A percentile compares a stretch with the other conserved stretches of the same genome.
Evolutionary conservation across 1,140 invertebrate species (phyloP).

Genomic region (Popillia japonica): DNA sequence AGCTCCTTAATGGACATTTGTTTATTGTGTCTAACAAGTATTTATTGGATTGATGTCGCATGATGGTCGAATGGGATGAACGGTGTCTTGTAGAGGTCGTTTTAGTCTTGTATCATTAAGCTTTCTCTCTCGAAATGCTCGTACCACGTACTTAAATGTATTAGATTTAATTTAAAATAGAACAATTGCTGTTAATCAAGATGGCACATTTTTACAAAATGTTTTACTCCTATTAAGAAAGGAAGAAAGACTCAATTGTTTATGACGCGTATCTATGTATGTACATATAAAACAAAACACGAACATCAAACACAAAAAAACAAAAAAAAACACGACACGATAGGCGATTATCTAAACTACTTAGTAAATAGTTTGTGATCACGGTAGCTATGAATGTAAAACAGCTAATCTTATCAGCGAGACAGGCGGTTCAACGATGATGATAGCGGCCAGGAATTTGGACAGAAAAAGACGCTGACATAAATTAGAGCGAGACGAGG

Average conservation of each 20-base stretch:
- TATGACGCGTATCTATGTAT: neutral
- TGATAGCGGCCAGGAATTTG: constrained; percentile 53
- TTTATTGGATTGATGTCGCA: constrained; percentile 35
- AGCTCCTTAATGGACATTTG: constrained; percentile 44
- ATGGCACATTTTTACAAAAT: too few species aligned
- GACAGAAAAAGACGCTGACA: constrained; percentile 40
- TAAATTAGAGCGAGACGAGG: constrained; percentile 29
- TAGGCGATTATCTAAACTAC: constrained; percentile 51
- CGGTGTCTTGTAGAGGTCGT: neutral
- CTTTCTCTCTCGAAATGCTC: neutral
- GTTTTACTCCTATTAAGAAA: too few species aligned
- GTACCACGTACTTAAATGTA: neutral
- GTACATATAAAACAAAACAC: constrained; percentile 4
- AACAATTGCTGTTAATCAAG: too few species aligned
- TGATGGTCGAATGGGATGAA: neutral
- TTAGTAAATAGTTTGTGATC: constrained; percentile 54
- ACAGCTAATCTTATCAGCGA: constrained; percentile 55
- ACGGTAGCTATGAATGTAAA: constrained; percentile 53
- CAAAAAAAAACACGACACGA: neutral
- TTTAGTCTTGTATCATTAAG: constrained; percentile 9
- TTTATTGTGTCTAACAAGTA: constrained; percentile 41
- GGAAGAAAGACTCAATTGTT: too few species aligned
- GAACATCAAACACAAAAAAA: neutral
- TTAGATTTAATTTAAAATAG: too few species aligned
- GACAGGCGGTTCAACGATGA: constrained; percentile 47